A percentile compares a stretch with the other conserved stretches of the same genome.
Evolutionary conservation across 2,888 invertebrate species (phyloP).

Genomic region (Ophion ventricosus): DNA sequence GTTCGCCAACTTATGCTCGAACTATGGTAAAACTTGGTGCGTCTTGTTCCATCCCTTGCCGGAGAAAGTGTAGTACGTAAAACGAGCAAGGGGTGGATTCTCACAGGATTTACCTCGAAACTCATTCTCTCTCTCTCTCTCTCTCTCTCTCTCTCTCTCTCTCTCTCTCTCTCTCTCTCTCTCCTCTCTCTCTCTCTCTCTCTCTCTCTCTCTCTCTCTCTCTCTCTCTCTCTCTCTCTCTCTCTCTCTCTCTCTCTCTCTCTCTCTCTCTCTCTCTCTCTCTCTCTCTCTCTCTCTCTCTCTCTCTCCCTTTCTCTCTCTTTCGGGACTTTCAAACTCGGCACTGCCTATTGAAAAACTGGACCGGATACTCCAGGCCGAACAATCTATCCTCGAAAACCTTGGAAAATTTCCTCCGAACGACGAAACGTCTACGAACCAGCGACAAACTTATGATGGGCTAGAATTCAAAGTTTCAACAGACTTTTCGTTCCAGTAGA

Average conservation of each 20-base stretch:
- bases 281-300: not conserved
- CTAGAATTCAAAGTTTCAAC: not conserved
- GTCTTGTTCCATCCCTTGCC: not conserved
- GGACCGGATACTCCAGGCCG: not conserved
- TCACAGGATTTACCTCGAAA: constrained; percentile 8
- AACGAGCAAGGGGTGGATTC: constrained; percentile 15
- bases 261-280: not conserved
- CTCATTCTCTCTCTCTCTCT: not conserved
- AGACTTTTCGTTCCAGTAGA: not conserved
- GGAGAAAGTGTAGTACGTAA: not conserved
- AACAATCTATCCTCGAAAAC: constrained; percentile 1
- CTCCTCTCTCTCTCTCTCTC: not conserved
- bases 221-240: not conserved
- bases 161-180: not conserved
- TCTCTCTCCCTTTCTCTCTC: not conserved
- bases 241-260: not conserved
- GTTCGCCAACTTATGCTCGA: constrained; percentile 34
- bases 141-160: not conserved
- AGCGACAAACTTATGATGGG: not conserved
- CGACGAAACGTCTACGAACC: not conserved
- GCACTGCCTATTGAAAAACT: constrained; percentile 2
- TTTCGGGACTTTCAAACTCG: not conserved
- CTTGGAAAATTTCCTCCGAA: not conserved
- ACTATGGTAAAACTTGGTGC: constrained; percentile 38
- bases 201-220: not conserved